Conservation (phyloP, 2,888 invertebrate species). For the Leptinotarsa tumamoca region DNA sequence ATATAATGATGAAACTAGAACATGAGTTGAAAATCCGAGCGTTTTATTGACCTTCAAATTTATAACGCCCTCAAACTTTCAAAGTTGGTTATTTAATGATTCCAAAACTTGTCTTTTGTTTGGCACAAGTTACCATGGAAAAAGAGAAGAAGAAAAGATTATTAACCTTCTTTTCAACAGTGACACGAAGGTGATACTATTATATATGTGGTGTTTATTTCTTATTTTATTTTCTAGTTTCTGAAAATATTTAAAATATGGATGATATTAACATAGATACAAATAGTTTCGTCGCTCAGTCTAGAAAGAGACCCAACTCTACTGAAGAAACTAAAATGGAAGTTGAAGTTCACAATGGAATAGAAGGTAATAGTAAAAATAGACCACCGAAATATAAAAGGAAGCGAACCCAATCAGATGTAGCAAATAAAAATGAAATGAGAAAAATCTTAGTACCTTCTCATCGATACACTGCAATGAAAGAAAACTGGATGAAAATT, state of each 20-base stretch:
- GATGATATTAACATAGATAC: constrained; percentile 68
- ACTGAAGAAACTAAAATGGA: constrained; percentile 74
- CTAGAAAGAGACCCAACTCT: constrained; percentile 68
- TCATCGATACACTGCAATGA: constrained; percentile 93
- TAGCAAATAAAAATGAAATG: constrained; percentile 73
- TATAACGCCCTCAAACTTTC: too few species aligned
- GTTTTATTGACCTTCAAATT: too few species aligned
- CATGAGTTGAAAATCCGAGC: too few species aligned
- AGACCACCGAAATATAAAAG: constrained; percentile 54
- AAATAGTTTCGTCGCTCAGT: constrained; percentile 70
- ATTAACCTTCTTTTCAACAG: background rate
- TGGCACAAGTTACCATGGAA: too few species aligned
- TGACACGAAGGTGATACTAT: too few species aligned
- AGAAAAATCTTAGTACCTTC: constrained; percentile 90
- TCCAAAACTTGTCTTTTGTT: too few species aligned
- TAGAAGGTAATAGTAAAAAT: constrained; percentile 68
- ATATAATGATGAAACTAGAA: too few species aligned
- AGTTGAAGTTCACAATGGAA: constrained; percentile 76
- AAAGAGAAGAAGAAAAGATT: background rate
- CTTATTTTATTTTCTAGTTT: background rate
- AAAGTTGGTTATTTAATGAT: too few species aligned
- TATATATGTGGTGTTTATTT: background rate
- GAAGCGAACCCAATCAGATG: constrained; percentile 52
- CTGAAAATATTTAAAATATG: constrained; percentile 39
- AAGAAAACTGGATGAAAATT: constrained; percentile 97